Base-by-base conservation (phyloP, 2,888 invertebrate species). In the Dusona sp. region DNA sequence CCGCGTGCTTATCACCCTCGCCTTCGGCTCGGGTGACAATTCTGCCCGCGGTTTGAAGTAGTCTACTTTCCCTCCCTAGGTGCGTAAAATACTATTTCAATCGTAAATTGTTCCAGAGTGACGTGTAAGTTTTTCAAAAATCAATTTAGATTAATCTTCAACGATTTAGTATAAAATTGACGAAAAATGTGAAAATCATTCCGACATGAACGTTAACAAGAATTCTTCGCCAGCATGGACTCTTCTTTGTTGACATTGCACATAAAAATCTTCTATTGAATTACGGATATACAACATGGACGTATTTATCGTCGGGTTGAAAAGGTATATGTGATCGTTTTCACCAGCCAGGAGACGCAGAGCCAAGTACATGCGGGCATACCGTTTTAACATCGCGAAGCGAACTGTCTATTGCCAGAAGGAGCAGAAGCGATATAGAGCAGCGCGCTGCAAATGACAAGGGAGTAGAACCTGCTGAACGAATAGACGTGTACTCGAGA, bases 351-450 rank as follows among this genome's bases (percentile, higher is more conserved):
- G 61, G 80, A 74, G 85, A 82, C 74, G 67, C 16, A 33, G 65
- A 87, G 82, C 82, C 84, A 72, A 84, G 81, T 75, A 86, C 78
- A 74, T 86, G 64, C 68, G 78, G 75, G 67, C 22, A 16, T 81
- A 84, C 79, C 74, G 72, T 77, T 87, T 87, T 82, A 87, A 79
- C 81, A 82, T 75, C 70, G 72, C 65, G 29, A 29, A 82, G 84
- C 19, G 48, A 87, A 84, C 81, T 82, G 86, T 84, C 86, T 87
- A 87, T 84, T 82, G 84, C 82, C 82, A 84, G 81, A 36, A 81
- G 70, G 42, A 82, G 57, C 64, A 67, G 70, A 75, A 68, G 61
- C 61, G 45, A 75, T 82, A 68, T 68, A 82, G n/a, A 80, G 42
- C 51, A 61, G 11, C 42, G 11, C 65, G 81, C 86, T 87, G 86